Percentiles rank a stretch among this genome's conserved stretches.
These are phyloP conservation scores for Drosophila subsilvestris DNA, from an alignment of 2,888 invertebrate species.

Conservation along the genomic window DNA sequence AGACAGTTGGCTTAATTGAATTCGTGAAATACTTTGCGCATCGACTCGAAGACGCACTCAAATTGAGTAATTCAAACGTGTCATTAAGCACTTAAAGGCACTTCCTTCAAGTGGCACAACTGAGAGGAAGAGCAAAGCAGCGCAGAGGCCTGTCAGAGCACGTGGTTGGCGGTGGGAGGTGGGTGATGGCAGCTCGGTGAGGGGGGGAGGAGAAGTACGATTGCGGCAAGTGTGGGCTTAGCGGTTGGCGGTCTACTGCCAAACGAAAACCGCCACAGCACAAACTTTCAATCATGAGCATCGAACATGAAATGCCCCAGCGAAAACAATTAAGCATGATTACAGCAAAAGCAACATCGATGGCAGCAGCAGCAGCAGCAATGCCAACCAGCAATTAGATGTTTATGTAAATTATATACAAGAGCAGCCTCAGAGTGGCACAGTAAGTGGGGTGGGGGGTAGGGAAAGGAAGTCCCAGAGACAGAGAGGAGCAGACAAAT, in stretches of 20 bases:
- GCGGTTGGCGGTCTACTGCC: slow-evolving; percentile 58
- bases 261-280: slow-evolving; percentile 67
- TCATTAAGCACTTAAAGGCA: slow-evolving; percentile 75
- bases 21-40: slow-evolving; percentile 66
- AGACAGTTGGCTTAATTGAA: slow-evolving; percentile 71
- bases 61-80: slow-evolving; percentile 73
- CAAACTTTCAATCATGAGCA: slow-evolving; percentile 76
- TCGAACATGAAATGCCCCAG: slow-evolving; percentile 69
- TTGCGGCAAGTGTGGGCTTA: slow-evolving; percentile 26
- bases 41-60: slow-evolving; percentile 20
- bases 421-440: slow-evolving; percentile 16
- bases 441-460: background rate
- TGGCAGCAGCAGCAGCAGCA: slow-evolving; percentile 1
- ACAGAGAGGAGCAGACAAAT: slow-evolving; percentile 49
- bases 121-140: background rate
- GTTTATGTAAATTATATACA: slow-evolving; percentile 75
- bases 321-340: slow-evolving; percentile 78
- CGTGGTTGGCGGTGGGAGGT: too few relatives aligned
- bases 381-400: slow-evolving; percentile 71
- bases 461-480: slow-evolving; percentile 6
- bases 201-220: background rate
- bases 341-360: slow-evolving; percentile 57
- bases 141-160: background rate
- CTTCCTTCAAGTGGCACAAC: slow-evolving; percentile 44
- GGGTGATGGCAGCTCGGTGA: background rate